Conservation (phyloP, 2,797 vertebrate species). For the Cuniculus paca region DNA sequence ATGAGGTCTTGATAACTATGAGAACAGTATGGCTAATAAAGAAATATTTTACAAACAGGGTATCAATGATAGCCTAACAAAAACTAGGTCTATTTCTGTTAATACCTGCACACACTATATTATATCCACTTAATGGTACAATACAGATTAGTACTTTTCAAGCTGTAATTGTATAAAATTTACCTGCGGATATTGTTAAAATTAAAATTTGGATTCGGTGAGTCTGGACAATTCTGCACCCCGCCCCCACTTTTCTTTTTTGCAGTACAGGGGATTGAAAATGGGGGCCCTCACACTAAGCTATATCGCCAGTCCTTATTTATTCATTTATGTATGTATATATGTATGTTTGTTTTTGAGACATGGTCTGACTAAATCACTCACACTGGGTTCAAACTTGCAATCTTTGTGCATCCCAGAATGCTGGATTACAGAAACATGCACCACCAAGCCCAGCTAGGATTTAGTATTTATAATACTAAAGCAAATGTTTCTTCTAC, state of each 20-base stretch:
- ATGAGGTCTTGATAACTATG: background rate
- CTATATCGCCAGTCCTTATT: background rate
- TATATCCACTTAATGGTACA: background rate
- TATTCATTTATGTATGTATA: background rate
- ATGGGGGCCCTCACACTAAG: background rate
- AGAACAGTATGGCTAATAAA: background rate
- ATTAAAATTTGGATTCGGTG: conserved; percentile 19
- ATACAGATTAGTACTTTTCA: background rate
- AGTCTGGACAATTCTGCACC: background rate
- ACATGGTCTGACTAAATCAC: background rate
- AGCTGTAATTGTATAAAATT: background rate
- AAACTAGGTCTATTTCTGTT: conserved; percentile 1
- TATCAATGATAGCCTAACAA: conserved; percentile 7
- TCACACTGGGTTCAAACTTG: background rate
- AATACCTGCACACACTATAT: background rate
- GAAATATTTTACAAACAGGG: background rate
- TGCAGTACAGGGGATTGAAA: background rate
- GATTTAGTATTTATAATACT: background rate
- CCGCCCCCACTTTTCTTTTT: background rate
- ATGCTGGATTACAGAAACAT: background rate
- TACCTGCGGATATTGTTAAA: background rate
- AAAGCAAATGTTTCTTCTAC: background rate
- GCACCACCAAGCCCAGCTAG: background rate
- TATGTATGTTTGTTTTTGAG: background rate
- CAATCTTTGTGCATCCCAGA: background rate